phyloP scores from a whole-genome alignment of 2,797 vertebrate species.

The Remorina albescens region DNA sequence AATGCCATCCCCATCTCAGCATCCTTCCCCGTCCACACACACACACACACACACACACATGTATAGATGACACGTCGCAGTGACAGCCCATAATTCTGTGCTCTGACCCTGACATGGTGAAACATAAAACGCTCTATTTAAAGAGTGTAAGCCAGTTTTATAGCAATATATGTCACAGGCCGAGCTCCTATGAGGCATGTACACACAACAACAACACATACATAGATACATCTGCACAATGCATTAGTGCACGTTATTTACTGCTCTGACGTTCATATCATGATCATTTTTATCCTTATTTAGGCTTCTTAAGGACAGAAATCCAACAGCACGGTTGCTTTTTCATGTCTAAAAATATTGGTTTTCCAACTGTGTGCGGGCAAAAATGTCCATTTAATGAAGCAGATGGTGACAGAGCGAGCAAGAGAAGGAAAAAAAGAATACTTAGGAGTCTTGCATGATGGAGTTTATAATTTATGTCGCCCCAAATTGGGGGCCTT shows the following conservation, averaged over 20 bases:
- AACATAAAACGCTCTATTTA: conserved; percentile 66
- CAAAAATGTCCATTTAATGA: conserved; percentile 30
- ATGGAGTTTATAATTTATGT: conserved; percentile 67
- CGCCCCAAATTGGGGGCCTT: conserved; percentile 72
- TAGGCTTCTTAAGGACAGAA: background rate
- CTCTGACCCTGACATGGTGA: conserved; percentile 55
- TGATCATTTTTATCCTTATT: background rate
- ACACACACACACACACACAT: conserved; percentile 11
- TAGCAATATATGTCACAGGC: conserved; percentile 40
- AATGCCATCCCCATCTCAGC: conserved; percentile 25
- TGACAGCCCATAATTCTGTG: conserved; percentile 57
- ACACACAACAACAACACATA: conserved; percentile 2
- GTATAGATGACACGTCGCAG: conserved; percentile 28
- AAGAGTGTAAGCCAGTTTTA: conserved; percentile 56
- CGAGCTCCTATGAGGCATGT: background rate
- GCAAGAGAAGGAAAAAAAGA: conserved; percentile 18
- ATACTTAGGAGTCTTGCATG: conserved; percentile 48
- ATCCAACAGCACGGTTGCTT: background rate
- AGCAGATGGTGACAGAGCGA: conserved; percentile 66
- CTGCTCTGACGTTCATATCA: background rate
- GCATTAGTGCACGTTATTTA: background rate
- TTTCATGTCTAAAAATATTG: conserved; percentile 18
- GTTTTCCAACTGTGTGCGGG: conserved; percentile 21
- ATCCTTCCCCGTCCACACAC: conserved; percentile 14
- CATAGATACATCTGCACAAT: background rate